These are phyloP conservation scores for Indicator maculatus DNA, from an alignment of 2,113 vertebrate species.

Conservation along the genomic window DNA sequence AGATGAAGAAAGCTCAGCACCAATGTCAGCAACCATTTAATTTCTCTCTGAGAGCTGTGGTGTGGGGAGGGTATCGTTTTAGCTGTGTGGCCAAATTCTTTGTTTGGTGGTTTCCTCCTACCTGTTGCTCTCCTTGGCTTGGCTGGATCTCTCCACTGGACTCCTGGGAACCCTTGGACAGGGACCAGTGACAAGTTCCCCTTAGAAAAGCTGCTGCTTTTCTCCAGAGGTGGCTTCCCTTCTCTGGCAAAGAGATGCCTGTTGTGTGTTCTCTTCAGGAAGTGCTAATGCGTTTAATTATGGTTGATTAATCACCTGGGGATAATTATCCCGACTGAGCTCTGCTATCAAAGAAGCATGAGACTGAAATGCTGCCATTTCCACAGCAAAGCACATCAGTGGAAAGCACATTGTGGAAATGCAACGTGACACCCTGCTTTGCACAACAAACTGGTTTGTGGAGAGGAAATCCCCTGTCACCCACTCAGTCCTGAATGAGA, in stretches of 20 bases:
- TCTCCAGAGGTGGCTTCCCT: background rate
- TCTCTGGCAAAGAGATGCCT: background rate
- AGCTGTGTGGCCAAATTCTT: background rate
- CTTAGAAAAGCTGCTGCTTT: background rate
- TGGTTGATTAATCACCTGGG: constrained; percentile 41
- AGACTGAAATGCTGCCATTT: background rate
- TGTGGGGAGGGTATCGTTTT: background rate
- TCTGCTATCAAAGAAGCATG: background rate
- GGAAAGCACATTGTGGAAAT: background rate
- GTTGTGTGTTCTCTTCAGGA: background rate
- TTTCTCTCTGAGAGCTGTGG: background rate
- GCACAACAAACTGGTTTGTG: background rate
- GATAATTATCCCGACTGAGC: constrained; percentile 25
- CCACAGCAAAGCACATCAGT: background rate
- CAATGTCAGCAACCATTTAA: background rate
- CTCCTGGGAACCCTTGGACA: background rate
- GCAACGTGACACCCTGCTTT: background rate
- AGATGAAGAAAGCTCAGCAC: background rate
- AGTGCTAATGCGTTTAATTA: constrained; percentile 42
- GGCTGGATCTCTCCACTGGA: background rate
- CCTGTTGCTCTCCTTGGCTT: background rate
- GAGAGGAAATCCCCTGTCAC: background rate
- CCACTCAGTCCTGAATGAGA: background rate
- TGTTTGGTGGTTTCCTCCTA: background rate
- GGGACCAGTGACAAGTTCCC: background rate